phyloP scores from a whole-genome alignment of 2,797 vertebrate species.

The Sebastes itinus region DNA sequence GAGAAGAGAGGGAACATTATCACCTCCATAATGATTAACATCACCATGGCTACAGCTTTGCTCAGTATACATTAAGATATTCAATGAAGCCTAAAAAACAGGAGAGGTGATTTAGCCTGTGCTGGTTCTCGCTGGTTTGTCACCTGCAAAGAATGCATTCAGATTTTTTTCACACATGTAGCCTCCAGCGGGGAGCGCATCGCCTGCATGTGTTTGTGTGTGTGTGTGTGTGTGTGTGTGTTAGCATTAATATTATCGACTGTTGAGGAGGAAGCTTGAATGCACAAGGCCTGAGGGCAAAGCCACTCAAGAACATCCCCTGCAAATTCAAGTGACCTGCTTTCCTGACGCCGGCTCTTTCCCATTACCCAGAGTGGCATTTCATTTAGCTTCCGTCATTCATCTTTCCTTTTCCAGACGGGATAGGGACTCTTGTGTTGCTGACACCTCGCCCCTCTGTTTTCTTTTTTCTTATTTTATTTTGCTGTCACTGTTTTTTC shows the following conservation, averaged over 20 bases:
- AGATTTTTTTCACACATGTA: constrained; percentile 11
- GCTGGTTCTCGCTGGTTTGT: background rate
- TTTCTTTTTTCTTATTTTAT: background rate
- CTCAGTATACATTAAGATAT: constrained; percentile 5
- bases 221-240: constrained; percentile 37
- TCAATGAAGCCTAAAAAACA: background rate
- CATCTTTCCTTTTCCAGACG: constrained; percentile 66
- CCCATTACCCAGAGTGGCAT: constrained; percentile 78
- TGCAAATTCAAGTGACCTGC: constrained; percentile 79
- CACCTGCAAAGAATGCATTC: constrained; percentile 11
- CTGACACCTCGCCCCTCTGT: constrained; percentile 24
- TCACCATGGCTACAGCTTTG: background rate
- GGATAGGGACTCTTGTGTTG: constrained; percentile 26
- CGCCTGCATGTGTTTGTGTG: background rate
- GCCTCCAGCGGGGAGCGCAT: background rate
- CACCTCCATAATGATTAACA: constrained; percentile 16
- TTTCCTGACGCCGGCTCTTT: constrained; percentile 63
- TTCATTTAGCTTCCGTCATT: constrained; percentile 81
- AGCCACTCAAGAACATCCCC: constrained; percentile 78
- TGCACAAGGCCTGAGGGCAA: constrained; percentile 61
- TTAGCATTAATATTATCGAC: constrained; percentile 61
- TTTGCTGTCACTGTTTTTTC: background rate
- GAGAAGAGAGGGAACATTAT: constrained; percentile 4
- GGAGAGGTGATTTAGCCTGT: background rate
- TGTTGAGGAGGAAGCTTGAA: constrained; percentile 62